Conservation (phyloP, 2,888 invertebrate genomes). For the Resseliella maxima region DNA sequence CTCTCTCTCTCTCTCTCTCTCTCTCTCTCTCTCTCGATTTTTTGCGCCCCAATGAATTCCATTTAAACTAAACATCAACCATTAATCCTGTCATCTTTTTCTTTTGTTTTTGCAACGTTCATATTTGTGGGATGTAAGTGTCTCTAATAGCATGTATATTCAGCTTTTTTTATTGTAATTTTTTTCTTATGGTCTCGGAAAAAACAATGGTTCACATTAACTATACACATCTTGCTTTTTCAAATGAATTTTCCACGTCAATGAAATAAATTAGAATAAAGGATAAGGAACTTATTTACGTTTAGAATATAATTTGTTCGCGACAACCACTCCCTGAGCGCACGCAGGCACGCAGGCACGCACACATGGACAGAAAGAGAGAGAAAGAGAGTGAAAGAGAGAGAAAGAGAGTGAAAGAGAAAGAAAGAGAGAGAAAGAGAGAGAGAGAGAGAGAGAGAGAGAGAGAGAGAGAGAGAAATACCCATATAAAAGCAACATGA, state of each 20-base stretch:
- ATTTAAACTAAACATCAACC: constrained; percentile 10
- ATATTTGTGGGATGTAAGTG: not conserved
- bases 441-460: no score
- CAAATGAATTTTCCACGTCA: not conserved
- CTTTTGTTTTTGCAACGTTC: not conserved
- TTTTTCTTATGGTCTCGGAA: not conserved
- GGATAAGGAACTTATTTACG: constrained; percentile 2
- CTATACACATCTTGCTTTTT: not conserved
- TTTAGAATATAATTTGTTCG: not conserved
- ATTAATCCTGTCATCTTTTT: not conserved
- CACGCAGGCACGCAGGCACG: no score
- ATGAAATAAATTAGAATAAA: not conserved
- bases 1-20: not conserved
- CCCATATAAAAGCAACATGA: no score
- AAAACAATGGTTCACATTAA: not conserved
- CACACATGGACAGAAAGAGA: not conserved
- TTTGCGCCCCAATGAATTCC: not conserved
- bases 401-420: no score
- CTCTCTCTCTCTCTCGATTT: not conserved
- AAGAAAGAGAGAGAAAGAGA: no score
- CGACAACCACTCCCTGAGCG: not conserved
- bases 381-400: no score
- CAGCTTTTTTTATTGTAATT: not conserved
- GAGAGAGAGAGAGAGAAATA: no score
- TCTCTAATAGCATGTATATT: not conserved